Evolutionary conservation across 2,888 invertebrate genomes (phyloP), one percentile per base, ranked within the genome.

Genomic region (Cacoxenus indagator): DNA sequence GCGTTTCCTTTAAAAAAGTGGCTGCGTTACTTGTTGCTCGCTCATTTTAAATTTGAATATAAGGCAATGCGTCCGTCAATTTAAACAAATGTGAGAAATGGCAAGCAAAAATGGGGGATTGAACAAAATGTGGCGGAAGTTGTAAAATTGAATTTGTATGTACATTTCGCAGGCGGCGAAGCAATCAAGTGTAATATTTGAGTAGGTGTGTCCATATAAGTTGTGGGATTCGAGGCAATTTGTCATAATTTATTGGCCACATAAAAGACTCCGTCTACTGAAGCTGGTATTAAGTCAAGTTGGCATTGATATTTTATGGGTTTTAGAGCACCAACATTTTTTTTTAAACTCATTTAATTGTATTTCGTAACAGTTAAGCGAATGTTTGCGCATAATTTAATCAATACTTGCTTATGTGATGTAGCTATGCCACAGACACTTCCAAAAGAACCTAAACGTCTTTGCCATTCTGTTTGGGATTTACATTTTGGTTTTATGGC

Each of bases 11-110:
- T 57, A 27, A 29, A 29, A 29, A 65, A 26, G 11, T 37, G 2
- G 37, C 14, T 2, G 37, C 37, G 17, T 31, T 67, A 67, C 64
- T 67, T 48, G 37, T 24, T 55, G 26, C 24, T 4, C 27, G n/a
- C 70, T 75, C 67, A 72, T 67, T 71, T 68, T 70, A 73, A 74
- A 75, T 57, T 57, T 29, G 14, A 57, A 57, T 17, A n/a, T 57
- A 57, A 14, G 4, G 11, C 11, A 43, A 51, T 6, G 9, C 51
- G 22, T 22, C 9, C 8, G 24, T 11, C 17, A 19, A 17, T 51
- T 51, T 51, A 19, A 1, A 22, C 14, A 55, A 27, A 26, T 55
- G 9, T 55, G 19, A 27, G 26, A 55, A 55, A 27, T 27, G 14
- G 55, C 24, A 0, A 48, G 3, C 46, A 46, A 48, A 48, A 48